These are phyloP conservation scores for Euwallacea similis DNA, from an alignment of 1,140 invertebrate species.

Conservation along the genomic window DNA sequence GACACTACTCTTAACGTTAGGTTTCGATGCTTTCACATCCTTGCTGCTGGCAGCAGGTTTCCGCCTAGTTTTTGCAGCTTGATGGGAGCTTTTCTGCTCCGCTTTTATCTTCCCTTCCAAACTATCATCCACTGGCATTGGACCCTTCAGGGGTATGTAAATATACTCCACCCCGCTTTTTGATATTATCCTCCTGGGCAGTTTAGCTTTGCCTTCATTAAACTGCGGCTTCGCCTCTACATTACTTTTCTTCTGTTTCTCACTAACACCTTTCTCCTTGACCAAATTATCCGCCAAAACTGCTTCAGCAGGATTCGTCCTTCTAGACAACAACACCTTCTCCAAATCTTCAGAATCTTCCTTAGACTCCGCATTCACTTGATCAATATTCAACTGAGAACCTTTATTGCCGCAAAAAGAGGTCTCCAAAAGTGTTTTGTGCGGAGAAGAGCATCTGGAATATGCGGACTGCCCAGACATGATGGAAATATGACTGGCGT, in stretches of 20 bases:
- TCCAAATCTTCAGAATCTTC: conserved; percentile 64
- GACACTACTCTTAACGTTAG: background rate
- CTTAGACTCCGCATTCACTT: conserved; percentile 56
- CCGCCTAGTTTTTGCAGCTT: conserved; percentile 6
- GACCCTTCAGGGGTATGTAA: conserved; percentile 53
- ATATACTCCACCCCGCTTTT: conserved; percentile 52
- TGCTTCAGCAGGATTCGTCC: conserved; percentile 60
- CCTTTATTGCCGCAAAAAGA: conserved; percentile 85
- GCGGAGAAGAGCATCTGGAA: conserved; percentile 79
- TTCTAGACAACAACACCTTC: conserved; percentile 65
- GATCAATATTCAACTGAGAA: conserved; percentile 52
- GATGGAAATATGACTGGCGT: conserved; percentile 58
- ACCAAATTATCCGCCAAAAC: conserved; percentile 59
- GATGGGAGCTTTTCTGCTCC: background rate
- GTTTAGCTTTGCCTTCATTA: conserved; percentile 21
- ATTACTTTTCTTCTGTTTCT: background rate
- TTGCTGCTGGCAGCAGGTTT: background rate
- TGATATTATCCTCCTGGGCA: conserved; percentile 45
- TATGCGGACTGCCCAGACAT: conserved; percentile 71
- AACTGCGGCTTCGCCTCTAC: conserved; percentile 34
- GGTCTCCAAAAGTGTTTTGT: conserved; percentile 84
- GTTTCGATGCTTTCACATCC: background rate
- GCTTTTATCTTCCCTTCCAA: conserved; percentile 11
- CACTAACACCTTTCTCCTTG: conserved; percentile 30
- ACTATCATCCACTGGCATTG: conserved; percentile 46